A percentile compares a stretch with the other conserved stretches of the same genome.
phyloP scores from a whole-genome alignment of 2,888 invertebrate species.

The Eilema griseolum region DNA sequence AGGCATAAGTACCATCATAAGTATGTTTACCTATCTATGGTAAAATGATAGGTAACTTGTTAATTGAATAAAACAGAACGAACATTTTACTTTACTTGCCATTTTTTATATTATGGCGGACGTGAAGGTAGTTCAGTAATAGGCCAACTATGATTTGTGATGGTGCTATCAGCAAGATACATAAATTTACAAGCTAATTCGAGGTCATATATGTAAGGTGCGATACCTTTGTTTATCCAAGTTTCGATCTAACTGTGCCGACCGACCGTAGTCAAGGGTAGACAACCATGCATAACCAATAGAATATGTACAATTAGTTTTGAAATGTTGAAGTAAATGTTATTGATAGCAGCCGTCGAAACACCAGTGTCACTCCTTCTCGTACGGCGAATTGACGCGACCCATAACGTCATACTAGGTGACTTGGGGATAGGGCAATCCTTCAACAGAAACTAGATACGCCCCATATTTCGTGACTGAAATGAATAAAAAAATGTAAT shows the following conservation, averaged over 20 bases:
- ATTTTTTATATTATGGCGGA: too few relatives aligned
- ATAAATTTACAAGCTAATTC: slow-evolving; percentile 2
- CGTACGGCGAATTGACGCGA: too few relatives aligned
- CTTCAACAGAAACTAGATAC: neutral
- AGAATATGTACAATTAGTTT: neutral
- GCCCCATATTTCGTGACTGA: neutral
- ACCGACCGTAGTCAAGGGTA: slow-evolving; percentile 2
- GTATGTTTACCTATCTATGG: too few relatives aligned
- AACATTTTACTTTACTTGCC: neutral
- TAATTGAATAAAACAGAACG: too few relatives aligned
- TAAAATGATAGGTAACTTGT: too few relatives aligned
- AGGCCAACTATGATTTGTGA: neutral
- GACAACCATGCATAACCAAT: neutral
- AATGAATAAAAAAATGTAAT: neutral
- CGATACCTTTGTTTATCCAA: neutral
- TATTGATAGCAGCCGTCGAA: neutral
- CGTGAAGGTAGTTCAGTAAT: too few relatives aligned
- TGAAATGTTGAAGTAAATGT: neutral
- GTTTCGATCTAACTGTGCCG: slow-evolving; percentile 1
- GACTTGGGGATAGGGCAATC: neutral
- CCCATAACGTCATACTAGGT: neutral
- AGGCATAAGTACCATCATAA: too few relatives aligned
- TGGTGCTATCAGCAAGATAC: slow-evolving; percentile 1
- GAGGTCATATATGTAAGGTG: neutral
- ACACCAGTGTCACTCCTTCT: neutral